Percentiles rank a stretch among this genome's conserved stretches.
Conservation (phyloP, 2,797 vertebrate genomes). For the Acanthurus lineatus region DNA sequence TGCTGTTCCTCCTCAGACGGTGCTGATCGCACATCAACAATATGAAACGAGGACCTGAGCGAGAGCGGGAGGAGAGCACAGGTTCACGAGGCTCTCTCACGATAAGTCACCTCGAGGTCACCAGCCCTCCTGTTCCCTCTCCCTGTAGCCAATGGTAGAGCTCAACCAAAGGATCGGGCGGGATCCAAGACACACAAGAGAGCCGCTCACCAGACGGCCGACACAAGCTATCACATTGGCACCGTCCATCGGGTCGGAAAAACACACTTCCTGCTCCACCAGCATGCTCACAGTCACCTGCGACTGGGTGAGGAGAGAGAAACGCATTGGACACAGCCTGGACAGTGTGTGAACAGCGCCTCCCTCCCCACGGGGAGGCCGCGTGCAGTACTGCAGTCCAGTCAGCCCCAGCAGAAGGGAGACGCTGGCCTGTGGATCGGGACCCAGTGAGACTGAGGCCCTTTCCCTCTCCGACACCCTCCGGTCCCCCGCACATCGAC, state of each 20-base stretch:
- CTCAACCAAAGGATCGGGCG: constrained; percentile 67
- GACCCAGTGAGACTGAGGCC: constrained; percentile 48
- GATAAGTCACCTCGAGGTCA: constrained; percentile 72
- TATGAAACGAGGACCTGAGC: constrained; percentile 86
- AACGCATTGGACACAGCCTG: constrained; percentile 25
- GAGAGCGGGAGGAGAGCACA: constrained; percentile 80
- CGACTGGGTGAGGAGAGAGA: constrained; percentile 43
- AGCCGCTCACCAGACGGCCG: constrained; percentile 60
- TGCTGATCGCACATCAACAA: constrained; percentile 96
- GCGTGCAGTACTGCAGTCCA: constrained; percentile 45
- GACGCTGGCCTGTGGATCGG: constrained; percentile 49
- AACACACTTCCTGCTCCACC: constrained; percentile 65
- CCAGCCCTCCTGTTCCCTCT: constrained; percentile 63
- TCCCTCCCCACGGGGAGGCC: constrained; percentile 5
- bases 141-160: constrained; percentile 76
- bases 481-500: constrained; percentile 44
- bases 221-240: constrained; percentile 68
- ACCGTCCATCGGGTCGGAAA: constrained; percentile 52
- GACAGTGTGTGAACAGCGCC: constrained; percentile 53
- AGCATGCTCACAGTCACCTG: constrained; percentile 50
- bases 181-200: constrained; percentile 66
- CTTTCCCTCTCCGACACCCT: constrained; percentile 15
- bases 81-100: constrained; percentile 80
- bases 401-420: constrained; percentile 35
- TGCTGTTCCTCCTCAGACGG: constrained; percentile 86